Evolutionary conservation across 2,797 vertebrate species (phyloP), one percentile per base, ranked within the genome.

Genomic region (Mormyrus proboscirostris): DNA sequence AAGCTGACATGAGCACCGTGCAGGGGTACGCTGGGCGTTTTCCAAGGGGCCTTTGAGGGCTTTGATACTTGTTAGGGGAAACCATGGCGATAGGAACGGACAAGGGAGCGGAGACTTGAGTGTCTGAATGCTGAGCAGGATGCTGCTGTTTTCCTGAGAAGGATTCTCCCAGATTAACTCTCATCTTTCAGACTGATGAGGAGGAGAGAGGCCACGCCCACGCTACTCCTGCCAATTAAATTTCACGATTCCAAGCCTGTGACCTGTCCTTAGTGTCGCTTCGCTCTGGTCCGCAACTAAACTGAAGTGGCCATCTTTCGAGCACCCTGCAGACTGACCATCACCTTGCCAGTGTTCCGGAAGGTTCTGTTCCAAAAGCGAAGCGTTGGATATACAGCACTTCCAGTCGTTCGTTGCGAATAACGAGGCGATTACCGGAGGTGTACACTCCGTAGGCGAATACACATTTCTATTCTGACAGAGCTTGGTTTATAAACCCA

Each of bases 51-150:
- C 44, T 51, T 84, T 51, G 41, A 84, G 44, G 82, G 82, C 82
- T 51, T 84, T 50, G 44, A 84, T 84, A 47, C 82, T 84, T 25
- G 82, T 84, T 84, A 84, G 82, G 82, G 82, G 82, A 84, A 84
- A 84, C 82, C 82, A 84, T 84, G 44, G 82, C 82, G 41, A 84
- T 84, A n/a, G 82, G 9, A 84, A 19, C 9, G 47, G 82, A 84
- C 82, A 50, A 84, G 82, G 47, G 3, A 51, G 38, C 47, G 0
- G 44, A 51, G 82, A 51, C 38, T 25, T 51, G 47, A 49, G 8
- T 84, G 82, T 84, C 82, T 50, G 82, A 84, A 84, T 84, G 82
- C 82, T 84, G 47, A 84, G 47, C 47, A 51, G 82, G 82, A 84
- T 44, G 4, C n/a, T 84, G 82, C 82, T 12, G 44, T 84, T 84